Percentiles rank a stretch among this genome's conserved stretches.
Evolutionary conservation across 2,113 vertebrate species (phyloP).

Genomic region (Mus musculus): DNA sequence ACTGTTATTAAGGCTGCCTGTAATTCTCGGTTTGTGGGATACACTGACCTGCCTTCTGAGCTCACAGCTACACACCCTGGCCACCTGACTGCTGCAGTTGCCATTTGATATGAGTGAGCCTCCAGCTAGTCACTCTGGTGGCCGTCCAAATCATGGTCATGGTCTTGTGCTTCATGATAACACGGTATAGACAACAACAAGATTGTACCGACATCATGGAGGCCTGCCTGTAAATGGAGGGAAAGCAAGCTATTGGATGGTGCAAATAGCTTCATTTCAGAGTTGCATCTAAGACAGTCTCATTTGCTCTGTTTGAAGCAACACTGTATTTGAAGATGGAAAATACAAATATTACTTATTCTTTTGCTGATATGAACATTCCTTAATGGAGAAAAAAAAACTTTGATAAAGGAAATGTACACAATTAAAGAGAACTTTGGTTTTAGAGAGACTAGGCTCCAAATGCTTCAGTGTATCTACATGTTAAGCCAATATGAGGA

Average conservation of each 20-base stretch:
- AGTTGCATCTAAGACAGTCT: neutral
- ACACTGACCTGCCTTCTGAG: neutral
- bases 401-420: neutral
- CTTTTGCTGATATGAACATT: neutral
- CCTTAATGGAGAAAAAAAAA: neutral
- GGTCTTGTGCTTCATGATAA: neutral
- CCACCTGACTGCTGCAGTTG: neutral
- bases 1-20: neutral
- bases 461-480: neutral
- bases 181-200: neutral
- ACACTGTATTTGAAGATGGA: neutral
- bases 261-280: neutral
- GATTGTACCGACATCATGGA: neutral
- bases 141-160: neutral
- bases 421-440: neutral
- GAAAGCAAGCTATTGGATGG: neutral
- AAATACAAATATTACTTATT: neutral
- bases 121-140: neutral
- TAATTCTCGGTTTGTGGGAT: neutral
- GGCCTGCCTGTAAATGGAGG: neutral
- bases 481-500: neutral
- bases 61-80: neutral
- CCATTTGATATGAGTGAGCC: neutral
- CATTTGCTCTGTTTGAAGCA: constrained; percentile 15
- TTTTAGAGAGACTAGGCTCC: neutral